These are phyloP conservation scores for Menidia menidia DNA, from an alignment of 2,797 vertebrate genomes.

Conservation along the genomic window DNA sequence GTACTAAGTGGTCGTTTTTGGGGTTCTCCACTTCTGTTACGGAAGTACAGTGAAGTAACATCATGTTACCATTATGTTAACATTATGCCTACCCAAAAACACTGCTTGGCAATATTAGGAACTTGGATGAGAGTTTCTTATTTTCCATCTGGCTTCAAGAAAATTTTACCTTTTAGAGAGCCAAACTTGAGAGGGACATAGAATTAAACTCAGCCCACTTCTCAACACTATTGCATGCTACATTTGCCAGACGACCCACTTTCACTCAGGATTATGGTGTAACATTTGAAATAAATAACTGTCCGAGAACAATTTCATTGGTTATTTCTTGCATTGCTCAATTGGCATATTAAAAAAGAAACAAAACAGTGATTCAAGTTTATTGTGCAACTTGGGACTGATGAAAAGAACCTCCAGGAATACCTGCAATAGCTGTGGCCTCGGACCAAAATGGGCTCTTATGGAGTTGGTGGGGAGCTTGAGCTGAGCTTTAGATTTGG, in stretches of 20 bases:
- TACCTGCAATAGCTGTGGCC: constrained; percentile 27
- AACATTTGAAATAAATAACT: constrained; percentile 53
- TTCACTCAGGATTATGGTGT: constrained; percentile 50
- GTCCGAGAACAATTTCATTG: constrained; percentile 25
- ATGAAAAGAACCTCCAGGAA: constrained; percentile 18
- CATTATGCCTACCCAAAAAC: not conserved
- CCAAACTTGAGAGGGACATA: constrained; percentile 33
- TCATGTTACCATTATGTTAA: not conserved
- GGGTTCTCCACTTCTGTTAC: too few relatives aligned
- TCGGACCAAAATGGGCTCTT: constrained; percentile 29
- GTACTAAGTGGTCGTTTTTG: not conserved
- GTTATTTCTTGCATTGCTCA: constrained; percentile 32
- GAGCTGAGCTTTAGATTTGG: constrained; percentile 16
- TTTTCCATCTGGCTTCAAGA: constrained; percentile 8
- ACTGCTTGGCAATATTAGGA: not conserved
- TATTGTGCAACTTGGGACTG: constrained; percentile 23
- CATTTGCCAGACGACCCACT: constrained; percentile 48
- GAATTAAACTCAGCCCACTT: constrained; percentile 37
- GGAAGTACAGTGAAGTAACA: constrained; percentile 8
- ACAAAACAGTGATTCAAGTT: constrained; percentile 17
- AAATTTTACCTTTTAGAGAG: constrained; percentile 13
- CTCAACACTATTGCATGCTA: constrained; percentile 49
- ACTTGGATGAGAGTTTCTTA: not conserved
- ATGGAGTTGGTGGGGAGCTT: constrained; percentile 21
- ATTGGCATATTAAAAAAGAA: constrained; percentile 24